A percentile compares a stretch with the other conserved stretches of the same genome.
phyloP scores from a whole-genome alignment of 2,113 vertebrate species.

The Sciurus niger region DNA sequence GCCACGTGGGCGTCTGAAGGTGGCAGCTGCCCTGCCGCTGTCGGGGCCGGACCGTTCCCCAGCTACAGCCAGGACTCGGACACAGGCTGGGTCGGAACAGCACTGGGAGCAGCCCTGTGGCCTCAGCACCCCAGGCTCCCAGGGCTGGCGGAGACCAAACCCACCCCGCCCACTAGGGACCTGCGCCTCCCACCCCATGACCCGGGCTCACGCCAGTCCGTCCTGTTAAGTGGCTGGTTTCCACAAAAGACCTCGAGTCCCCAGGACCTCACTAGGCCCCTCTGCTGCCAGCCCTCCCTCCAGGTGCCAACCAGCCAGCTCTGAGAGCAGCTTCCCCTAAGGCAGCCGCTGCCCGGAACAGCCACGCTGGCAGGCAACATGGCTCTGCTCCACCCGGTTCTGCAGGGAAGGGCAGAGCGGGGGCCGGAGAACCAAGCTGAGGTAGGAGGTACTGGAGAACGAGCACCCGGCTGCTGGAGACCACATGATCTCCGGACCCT shows the following conservation, averaged over 20 bases:
- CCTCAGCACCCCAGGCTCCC: no score
- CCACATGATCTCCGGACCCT: neutral
- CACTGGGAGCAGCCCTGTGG: no score
- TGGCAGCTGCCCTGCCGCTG: rapidly evolving
- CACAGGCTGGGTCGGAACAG: rapidly evolving
- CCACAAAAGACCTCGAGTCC: neutral
- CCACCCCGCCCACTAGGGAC: no score
- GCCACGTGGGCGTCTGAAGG: rapidly evolving
- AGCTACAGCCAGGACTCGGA: rapidly evolving
- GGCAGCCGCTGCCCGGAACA: neutral
- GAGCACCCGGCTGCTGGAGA: no score
- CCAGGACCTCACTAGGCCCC: neutral
- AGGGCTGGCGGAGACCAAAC: no score
- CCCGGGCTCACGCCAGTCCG: rapidly evolving
- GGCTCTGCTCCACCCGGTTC: rapidly evolving
- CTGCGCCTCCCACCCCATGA: rapidly evolving
- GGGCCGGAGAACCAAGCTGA: neutral
- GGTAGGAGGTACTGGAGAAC: neutral
- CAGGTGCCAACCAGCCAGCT: neutral
- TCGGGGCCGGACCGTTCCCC: rapidly evolving
- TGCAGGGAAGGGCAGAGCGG: no score
- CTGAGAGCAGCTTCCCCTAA: neutral
- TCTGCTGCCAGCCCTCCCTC: neutral
- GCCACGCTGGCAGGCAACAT: rapidly evolving
- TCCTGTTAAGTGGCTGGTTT: neutral